These are phyloP conservation scores for Agapornis canus DNA, from an alignment of 2,797 vertebrate species.

Conservation along the genomic window DNA sequence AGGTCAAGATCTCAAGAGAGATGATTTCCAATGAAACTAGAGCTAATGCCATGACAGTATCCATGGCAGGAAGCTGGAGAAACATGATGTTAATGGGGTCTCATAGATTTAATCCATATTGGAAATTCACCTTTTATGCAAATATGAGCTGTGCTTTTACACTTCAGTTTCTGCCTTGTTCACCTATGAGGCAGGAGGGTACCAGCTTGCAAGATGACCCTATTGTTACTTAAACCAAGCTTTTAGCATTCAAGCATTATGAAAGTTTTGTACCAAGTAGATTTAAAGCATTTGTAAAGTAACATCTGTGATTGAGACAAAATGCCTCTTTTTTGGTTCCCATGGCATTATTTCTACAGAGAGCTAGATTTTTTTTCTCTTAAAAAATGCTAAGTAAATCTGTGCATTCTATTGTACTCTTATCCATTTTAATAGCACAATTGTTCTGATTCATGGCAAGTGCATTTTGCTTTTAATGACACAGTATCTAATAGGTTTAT, in stretches of 20 bases:
- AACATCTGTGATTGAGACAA: constrained; percentile 45
- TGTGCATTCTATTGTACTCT: constrained; percentile 37
- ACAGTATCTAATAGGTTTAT: constrained; percentile 37
- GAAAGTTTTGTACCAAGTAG: neutral
- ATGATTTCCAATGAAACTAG: neutral
- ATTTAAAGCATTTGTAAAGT: constrained; percentile 3
- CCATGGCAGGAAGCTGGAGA: neutral
- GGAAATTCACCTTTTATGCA: neutral
- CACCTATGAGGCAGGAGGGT: neutral
- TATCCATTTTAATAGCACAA: constrained; percentile 10
- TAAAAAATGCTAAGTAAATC: constrained; percentile 32
- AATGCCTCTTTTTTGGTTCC: constrained; percentile 34
- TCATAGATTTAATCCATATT: neutral
- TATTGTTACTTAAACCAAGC: constrained; percentile 1
- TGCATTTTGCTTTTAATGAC: constrained; percentile 35
- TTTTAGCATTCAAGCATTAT: constrained; percentile 6
- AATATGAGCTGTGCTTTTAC: neutral
- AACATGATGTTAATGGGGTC: neutral
- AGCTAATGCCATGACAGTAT: neutral
- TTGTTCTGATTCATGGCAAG: constrained; percentile 41
- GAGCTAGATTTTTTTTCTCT: constrained; percentile 23
- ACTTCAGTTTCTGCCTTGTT: neutral
- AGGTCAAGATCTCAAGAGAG: neutral
- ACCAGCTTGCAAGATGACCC: neutral
- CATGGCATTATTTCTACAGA: constrained; percentile 28